Base-by-base conservation (phyloP, 2,113 vertebrate genomes). In the Hippocampus barbouri region DNA sequence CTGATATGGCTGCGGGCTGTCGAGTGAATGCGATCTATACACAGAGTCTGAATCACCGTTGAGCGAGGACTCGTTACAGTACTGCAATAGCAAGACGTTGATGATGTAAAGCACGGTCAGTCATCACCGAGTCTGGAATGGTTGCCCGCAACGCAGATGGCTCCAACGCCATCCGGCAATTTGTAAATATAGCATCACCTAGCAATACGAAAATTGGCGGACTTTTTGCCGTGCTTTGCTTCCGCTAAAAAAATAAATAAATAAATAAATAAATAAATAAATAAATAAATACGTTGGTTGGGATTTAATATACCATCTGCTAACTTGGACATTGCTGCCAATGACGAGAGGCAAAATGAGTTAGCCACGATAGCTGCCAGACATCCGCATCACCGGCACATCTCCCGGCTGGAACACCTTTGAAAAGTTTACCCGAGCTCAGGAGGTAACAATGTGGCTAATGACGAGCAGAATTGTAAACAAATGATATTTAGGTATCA, bases 1-100 rank as follows among this genome's bases (percentile, higher is more conserved):
- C 74, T 62, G 76, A 72, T 79, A 7, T 41, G 65, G 81, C 84
- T 79, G 21, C 40, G 34, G 83, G 84, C 84, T 78, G 47, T 0
- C 65, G 43, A 77, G 84, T 84, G 87, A 81, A 86, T 86, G 81
- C 78, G 84, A 86, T 78, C 69, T 61, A 54, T 60, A 59, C 63
- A 69, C 73, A 72, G 5, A 73, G 21, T 7, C 64, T 66, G 41
- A 66, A 66, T 64, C 47, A 65, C 66, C 68, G 72, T 64, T 81
- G 82, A 64, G 53, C 72, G 63, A 66, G 59, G 21, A 68, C 64
- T 79, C 53, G 43, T 66, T 27, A 59, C 54, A 71, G 51, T 40
- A 21, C 66, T 53, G 23, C 61, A 61, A 47, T 15, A 47, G 64
- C n/a, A 47, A 70, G 41, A 15, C 41, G 66, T 2, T 38, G 34